Conservation (phyloP, 2,888 invertebrate species). For the Pachliopta kotzebuea region DNA sequence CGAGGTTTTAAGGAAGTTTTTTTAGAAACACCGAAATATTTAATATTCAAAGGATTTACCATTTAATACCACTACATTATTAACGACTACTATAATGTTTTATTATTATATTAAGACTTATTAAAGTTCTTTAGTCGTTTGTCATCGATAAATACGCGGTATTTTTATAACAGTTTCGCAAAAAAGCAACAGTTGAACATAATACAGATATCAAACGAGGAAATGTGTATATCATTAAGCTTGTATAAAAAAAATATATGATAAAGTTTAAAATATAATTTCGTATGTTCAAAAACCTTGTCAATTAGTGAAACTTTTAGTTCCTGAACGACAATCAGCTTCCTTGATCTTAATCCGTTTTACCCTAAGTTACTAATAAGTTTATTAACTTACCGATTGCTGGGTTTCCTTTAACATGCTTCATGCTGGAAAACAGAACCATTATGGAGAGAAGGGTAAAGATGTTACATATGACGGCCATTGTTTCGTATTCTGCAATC, state of each 20-base stretch:
- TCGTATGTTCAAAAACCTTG: constrained; percentile 22
- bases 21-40: neutral
- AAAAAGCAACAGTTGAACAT: neutral
- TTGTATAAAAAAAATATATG: neutral
- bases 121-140: neutral
- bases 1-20: neutral
- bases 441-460: constrained; percentile 48
- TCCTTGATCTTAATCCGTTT: constrained; percentile 10
- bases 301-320: constrained; percentile 17
- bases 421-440: constrained; percentile 45
- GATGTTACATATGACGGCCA: constrained; percentile 59
- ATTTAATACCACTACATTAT: neutral
- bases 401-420: constrained; percentile 52
- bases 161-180: too few species aligned
- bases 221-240: neutral
- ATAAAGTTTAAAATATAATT: neutral
- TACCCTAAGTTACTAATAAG: neutral
- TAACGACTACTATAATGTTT: neutral
- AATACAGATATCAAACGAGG: neutral
- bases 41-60: neutral
- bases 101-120: neutral
- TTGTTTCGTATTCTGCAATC: constrained; percentile 44
- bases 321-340: constrained; percentile 13
- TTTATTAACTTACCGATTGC: constrained; percentile 61
- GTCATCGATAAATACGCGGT: neutral